Conservation (phyloP, 2,888 invertebrate genomes). For the Sinodicranocentrus sp. region DNA sequence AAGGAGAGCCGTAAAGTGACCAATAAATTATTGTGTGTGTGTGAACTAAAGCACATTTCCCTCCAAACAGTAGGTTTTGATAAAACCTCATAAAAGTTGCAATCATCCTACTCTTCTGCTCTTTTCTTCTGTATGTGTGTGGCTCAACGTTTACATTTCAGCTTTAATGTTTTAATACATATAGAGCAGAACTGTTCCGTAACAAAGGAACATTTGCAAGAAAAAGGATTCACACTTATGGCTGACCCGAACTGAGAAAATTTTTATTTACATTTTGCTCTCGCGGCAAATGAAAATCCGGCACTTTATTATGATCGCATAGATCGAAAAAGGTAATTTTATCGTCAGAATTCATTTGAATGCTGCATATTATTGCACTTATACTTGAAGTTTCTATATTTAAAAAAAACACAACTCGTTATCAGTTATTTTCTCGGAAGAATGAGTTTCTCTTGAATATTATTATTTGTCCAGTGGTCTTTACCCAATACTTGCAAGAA, state of each 20-base stretch:
- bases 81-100: slow-evolving; percentile 13
- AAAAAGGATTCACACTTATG: background rate
- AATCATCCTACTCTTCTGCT: background rate
- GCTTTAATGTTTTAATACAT: background rate
- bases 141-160: background rate
- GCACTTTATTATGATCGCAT: too few species aligned
- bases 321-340: too few species aligned
- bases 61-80: background rate
- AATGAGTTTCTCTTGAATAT: too few species aligned
- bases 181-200: background rate
- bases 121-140: background rate
- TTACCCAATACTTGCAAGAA: too few species aligned
- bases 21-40: slow-evolving; percentile 6
- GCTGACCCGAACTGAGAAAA: too few species aligned
- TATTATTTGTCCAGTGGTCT: too few species aligned
- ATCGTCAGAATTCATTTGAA: too few species aligned
- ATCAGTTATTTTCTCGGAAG: too few species aligned
- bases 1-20: slow-evolving; percentile 5
- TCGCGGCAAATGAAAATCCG: background rate
- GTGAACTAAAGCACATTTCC: background rate
- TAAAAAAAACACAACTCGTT: too few species aligned
- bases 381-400: too few species aligned
- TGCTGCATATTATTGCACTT: too few species aligned
- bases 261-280: background rate
- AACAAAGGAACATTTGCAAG: background rate